Evolutionary conservation across 2,113 vertebrate species (phyloP), one percentile per base, ranked within the genome.

Genomic region (Scatophagus argus): DNA sequence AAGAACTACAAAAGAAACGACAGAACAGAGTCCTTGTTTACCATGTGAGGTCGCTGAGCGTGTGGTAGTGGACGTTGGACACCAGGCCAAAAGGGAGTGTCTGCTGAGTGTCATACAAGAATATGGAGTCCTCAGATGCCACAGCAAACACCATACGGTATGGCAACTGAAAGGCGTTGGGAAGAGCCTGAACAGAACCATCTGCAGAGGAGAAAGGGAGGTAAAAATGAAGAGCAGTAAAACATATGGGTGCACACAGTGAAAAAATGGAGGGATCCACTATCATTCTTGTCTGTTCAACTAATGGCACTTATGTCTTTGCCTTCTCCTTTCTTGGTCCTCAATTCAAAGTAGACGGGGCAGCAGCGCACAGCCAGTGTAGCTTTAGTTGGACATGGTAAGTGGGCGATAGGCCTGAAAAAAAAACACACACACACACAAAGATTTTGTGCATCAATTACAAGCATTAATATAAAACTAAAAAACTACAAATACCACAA

Each of bases 321-420:
- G 95, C 97, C 97, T 95, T 96, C 81, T 52, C 81, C 91, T 34
- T 77, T 91, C 38, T 87, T 87, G 6, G 82, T 94, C 86, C 95
- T 96, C 81, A 98, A 80, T 64, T 98, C 96, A 71, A 96, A 99
- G 94, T 96, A 99, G 64, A 98, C 93, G 0, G 97, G 97, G 41
- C 97, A 99, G 92, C 98, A 99, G 65, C 98, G 97, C 70, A 99
- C 97, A n/a, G 98, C 98, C 11, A 99, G 93, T 0, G 97, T 99
- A 0, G 97, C 97, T 87, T 99, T 99, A 44, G 93, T 88, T 16
- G 97, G 98, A 71, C 97, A 97, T 0, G 98, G 98, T 34, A 99
- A 93, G 73, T 99, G 98, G n/a, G 97, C 97, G 0, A 97, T 79
- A 0, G 98, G 98, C 92, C 98, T 99, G 46, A 80, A 23, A 81